Conservation (phyloP, 2,888 invertebrate genomes). For the Cephus sareptanus region DNA sequence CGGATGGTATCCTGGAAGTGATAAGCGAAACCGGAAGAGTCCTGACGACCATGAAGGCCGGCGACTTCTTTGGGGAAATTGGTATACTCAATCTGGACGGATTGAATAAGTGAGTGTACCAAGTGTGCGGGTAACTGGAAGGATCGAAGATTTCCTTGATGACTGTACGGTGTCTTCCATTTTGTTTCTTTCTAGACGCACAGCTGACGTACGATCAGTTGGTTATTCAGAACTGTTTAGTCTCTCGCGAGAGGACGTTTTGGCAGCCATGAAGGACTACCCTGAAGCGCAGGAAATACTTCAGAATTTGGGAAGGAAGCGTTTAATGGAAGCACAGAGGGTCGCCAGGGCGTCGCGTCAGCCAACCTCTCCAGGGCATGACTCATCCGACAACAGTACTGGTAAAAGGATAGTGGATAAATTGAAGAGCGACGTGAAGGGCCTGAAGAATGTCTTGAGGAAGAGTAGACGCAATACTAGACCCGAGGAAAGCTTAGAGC, state of each 20-base stretch:
- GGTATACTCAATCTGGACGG: conserved; percentile 96
- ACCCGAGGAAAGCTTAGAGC: conserved; percentile 75
- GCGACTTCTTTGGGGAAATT: conserved; percentile 98
- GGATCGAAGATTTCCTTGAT: background rate
- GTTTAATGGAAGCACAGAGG: conserved; percentile 82
- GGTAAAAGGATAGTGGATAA: conserved; percentile 85
- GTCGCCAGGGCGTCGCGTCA: conserved; percentile 67
- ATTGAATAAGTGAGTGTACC: conserved; percentile 83
- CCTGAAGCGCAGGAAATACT: conserved; percentile 95
- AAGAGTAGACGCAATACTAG: conserved; percentile 67
- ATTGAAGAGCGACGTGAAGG: conserved; percentile 85
- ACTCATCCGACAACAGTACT: conserved; percentile 73
- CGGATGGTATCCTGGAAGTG: conserved; percentile 95
- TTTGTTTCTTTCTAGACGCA: conserved; percentile 73
- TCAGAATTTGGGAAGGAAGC: conserved; percentile 87
- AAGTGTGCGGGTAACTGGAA: background rate
- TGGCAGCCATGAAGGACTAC: conserved; percentile 96
- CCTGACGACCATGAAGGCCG: conserved; percentile 95
- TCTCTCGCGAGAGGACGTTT: conserved; percentile 91
- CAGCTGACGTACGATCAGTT: conserved; percentile 95
- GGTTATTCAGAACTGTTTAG: conserved; percentile 96
- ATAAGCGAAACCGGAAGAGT: conserved; percentile 94
- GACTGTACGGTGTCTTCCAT: background rate
- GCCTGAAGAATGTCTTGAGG: conserved; percentile 71
- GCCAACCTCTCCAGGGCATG: conserved; percentile 77